Percentiles rank a stretch among this genome's conserved stretches.
These are phyloP conservation scores for Sebastiscus tertius DNA, from an alignment of 2,797 vertebrate species.

Conservation along the genomic window DNA sequence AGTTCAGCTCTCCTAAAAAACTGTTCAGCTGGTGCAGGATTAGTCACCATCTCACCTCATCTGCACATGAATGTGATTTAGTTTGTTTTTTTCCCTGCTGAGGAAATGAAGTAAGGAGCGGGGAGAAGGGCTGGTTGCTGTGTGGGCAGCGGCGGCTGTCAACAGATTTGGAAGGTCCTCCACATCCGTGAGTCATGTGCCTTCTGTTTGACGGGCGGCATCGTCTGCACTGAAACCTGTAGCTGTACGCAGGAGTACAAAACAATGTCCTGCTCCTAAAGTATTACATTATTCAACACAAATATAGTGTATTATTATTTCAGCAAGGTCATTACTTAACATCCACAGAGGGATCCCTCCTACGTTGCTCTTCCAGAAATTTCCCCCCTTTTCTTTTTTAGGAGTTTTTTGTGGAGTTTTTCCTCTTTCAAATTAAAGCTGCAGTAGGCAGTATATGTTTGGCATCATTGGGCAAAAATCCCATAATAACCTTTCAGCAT, in stretches of 20 bases:
- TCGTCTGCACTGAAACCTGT: constrained; percentile 5
- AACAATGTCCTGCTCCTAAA: background rate
- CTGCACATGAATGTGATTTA: constrained; percentile 11
- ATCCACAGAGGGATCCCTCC: background rate
- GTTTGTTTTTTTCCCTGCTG: background rate
- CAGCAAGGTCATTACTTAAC: background rate
- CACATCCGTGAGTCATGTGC: constrained; percentile 37
- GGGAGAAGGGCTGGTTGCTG: constrained; percentile 1
- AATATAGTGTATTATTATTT: background rate
- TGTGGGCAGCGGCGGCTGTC: constrained; percentile 39
- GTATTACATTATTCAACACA: background rate
- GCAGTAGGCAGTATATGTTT: too few relatives aligned
- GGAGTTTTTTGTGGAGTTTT: background rate
- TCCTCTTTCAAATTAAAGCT: background rate
- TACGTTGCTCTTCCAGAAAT: background rate
- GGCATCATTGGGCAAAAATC: too few relatives aligned
- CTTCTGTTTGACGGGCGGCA: constrained; percentile 17
- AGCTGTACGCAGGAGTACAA: background rate
- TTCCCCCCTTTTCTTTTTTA: background rate
- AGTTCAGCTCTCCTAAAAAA: background rate
- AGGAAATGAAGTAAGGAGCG: background rate
- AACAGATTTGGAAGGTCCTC: constrained; percentile 11
- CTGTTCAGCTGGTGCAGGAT: background rate
- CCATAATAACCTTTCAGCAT: too few relatives aligned
- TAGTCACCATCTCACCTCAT: constrained; percentile 16